These are phyloP conservation scores for Pipistrellus pygmaeus DNA, from an alignment of 2,797 vertebrate genomes.

Conservation along the genomic window DNA sequence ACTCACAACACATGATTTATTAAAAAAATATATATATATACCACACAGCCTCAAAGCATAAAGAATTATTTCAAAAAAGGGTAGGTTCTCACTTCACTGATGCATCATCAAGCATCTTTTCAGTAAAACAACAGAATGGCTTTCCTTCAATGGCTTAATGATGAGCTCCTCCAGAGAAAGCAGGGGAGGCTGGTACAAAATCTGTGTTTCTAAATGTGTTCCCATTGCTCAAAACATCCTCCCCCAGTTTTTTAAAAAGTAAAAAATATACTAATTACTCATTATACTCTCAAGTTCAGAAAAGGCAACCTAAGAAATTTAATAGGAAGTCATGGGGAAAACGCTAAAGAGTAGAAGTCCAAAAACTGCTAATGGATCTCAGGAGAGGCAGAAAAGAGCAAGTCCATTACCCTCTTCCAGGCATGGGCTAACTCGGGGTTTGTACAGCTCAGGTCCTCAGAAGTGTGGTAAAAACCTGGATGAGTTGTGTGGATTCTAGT, in stretches of 20 bases:
- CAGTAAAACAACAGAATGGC: neutral
- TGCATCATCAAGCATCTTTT: conserved; percentile 40
- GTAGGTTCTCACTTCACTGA: conserved; percentile 5
- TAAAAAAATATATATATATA: conserved; percentile 64
- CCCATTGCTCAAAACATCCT: no score
- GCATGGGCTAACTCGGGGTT: neutral
- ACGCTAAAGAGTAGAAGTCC: neutral
- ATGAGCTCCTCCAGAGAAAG: neutral
- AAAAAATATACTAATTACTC: neutral
- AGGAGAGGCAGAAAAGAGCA: neutral
- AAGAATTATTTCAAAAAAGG: conserved; percentile 53
- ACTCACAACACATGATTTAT: neutral
- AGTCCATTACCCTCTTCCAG: neutral
- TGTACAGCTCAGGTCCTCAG: neutral
- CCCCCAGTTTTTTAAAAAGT: neutral
- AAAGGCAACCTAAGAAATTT: conserved; percentile 26
- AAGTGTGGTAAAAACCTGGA: neutral
- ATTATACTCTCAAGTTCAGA: conserved; percentile 2
- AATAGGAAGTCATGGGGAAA: neutral
- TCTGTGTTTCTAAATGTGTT: neutral
- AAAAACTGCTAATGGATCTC: neutral
- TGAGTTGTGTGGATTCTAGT: neutral
- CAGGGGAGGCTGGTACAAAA: neutral
- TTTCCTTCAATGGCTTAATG: conserved; percentile 45
- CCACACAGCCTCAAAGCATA: neutral